Evolutionary conservation across 2,888 invertebrate genomes (phyloP).

Genomic region (Conus canariensis): DNA sequence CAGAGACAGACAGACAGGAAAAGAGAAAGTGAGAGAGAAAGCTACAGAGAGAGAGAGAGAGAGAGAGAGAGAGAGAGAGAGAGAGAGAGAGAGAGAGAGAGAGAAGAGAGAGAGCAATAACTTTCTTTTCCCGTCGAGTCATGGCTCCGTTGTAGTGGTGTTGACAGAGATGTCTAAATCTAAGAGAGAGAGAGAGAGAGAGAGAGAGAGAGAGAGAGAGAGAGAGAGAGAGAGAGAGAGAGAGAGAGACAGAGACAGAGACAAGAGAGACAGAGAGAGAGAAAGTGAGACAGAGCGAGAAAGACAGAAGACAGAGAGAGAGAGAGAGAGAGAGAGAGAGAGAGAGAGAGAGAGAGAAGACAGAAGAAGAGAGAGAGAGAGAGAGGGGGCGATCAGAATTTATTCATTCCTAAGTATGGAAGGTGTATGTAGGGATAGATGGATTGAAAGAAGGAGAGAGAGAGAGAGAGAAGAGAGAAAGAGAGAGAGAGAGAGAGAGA

Average conservation of each 20-base stretch:
- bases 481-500: slow-evolving; percentile 12
- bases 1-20: neutral
- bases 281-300: neutral
- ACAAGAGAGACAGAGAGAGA: neutral
- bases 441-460: neutral
- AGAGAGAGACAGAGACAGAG: neutral
- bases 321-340: neutral
- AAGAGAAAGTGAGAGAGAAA: neutral
- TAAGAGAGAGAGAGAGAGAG: neutral
- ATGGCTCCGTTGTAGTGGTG: too few relatives aligned
- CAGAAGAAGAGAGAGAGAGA: neutral
- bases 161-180: too few relatives aligned
- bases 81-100: neutral
- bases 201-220: neutral
- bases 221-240: neutral
- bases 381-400: neutral
- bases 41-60: neutral
- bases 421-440: neutral
- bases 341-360: neutral
- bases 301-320: neutral
- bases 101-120: neutral
- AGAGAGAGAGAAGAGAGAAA: neutral
- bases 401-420: neutral
- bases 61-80: neutral
- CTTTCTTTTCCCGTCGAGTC: too few relatives aligned